A percentile compares a stretch with the other conserved stretches of the same genome.
Evolutionary conservation across 2,888 invertebrate genomes (phyloP).

Genomic region (Sepiola atlantica): DNA sequence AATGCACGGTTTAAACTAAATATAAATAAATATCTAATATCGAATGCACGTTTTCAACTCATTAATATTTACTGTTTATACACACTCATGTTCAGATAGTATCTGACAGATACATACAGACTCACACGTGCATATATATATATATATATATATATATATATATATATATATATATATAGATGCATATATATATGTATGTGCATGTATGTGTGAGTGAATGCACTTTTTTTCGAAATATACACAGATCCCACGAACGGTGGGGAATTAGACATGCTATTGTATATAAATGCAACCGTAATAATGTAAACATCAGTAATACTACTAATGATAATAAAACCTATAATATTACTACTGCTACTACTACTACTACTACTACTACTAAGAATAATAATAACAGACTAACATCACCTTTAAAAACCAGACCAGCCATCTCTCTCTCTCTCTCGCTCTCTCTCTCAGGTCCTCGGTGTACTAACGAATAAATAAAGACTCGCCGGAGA

Average conservation of each 20-base stretch:
- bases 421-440: neutral
- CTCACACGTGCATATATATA: neutral
- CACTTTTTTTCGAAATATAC: neutral
- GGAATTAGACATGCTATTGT: neutral
- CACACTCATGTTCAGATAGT: no score
- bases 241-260: neutral
- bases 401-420: neutral
- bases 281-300: neutral
- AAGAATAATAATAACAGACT: neutral
- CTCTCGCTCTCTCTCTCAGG: no score
- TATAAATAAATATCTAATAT: no score
- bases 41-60: no score
- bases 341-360: neutral
- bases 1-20: no score
- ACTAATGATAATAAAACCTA: neutral
- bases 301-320: neutral
- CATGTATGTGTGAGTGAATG: neutral
- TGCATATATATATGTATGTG: neutral
- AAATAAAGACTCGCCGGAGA: neutral
- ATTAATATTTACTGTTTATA: no score
- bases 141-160: neutral
- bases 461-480: neutral
- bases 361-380: neutral
- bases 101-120: neutral
- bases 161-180: neutral